Conservation (phyloP, 2,797 vertebrate species). For the Tympanoctomys barrerae region DNA sequence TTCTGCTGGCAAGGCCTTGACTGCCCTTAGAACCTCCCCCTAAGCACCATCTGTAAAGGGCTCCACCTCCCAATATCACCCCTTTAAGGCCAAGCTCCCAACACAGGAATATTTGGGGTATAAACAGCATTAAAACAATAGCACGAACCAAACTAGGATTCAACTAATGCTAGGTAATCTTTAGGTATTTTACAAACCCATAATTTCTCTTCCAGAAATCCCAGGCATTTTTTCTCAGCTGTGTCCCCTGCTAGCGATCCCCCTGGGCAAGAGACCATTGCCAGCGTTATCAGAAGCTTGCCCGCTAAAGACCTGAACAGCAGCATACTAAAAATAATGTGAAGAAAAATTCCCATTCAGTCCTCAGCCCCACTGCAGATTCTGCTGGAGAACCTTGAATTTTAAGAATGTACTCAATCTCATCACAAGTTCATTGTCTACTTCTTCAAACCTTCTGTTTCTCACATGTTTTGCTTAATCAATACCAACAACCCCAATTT, state of each 20-base stretch:
- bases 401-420: background rate
- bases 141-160: background rate
- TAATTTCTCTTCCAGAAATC: background rate
- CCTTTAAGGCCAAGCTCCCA: background rate
- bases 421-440: background rate
- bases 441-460: background rate
- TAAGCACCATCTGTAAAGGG: background rate
- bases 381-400: background rate
- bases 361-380: background rate
- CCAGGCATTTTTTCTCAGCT: background rate
- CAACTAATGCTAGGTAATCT: background rate
- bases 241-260: background rate
- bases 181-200: conserved; percentile 29
- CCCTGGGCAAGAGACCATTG: background rate
- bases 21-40: background rate
- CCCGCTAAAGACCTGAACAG: background rate
- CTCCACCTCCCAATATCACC: background rate
- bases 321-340: background rate
- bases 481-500: background rate
- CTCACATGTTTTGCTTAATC: background rate
- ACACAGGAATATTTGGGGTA: background rate
- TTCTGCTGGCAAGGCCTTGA: background rate
- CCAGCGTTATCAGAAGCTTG: background rate
- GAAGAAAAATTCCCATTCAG: background rate
- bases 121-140: background rate